Evolutionary conservation across 2,113 vertebrate species (phyloP).

Genomic region (Campylomormyrus tamandua): DNA sequence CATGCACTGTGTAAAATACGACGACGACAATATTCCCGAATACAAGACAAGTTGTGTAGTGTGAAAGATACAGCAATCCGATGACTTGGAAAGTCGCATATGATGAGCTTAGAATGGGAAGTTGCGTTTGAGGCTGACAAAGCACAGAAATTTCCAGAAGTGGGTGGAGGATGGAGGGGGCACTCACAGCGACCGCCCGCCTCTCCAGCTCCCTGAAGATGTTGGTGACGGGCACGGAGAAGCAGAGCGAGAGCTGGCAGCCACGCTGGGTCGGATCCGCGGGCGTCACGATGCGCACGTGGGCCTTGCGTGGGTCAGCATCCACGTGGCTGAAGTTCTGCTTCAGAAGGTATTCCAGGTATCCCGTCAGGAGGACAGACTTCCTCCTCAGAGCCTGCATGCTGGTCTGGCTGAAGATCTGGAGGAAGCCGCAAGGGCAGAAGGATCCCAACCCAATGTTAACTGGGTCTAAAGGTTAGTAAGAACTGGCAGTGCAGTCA

Average conservation of each 20-base stretch:
- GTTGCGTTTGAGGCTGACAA: not conserved
- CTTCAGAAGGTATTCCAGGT: constrained; percentile 82
- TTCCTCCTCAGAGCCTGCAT: constrained; percentile 78
- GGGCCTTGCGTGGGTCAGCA: constrained; percentile 45
- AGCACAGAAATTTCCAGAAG: not conserved
- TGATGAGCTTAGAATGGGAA: not conserved
- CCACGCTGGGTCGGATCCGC: constrained; percentile 67
- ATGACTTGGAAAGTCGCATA: not conserved
- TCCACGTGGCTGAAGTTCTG: constrained; percentile 56
- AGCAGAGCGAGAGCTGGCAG: constrained; percentile 80
- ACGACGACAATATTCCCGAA: not conserved
- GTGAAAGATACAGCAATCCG: not conserved
- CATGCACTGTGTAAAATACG: not conserved
- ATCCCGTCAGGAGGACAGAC: constrained; percentile 82
- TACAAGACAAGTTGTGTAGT: not conserved
- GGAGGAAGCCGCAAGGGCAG: not conserved
- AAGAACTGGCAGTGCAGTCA: not conserved
- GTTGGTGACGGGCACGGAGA: constrained; percentile 65
- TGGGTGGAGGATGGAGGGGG: not conserved
- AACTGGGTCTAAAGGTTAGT: not conserved
- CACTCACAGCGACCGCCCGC: constrained; percentile 81
- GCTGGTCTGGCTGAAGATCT: constrained; percentile 79
- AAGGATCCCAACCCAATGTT: not conserved
- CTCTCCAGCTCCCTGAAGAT: constrained; percentile 78
- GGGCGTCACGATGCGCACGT: constrained; percentile 77